Conservation (phyloP, 2,888 invertebrate genomes). For the Lottia scabra region DNA sequence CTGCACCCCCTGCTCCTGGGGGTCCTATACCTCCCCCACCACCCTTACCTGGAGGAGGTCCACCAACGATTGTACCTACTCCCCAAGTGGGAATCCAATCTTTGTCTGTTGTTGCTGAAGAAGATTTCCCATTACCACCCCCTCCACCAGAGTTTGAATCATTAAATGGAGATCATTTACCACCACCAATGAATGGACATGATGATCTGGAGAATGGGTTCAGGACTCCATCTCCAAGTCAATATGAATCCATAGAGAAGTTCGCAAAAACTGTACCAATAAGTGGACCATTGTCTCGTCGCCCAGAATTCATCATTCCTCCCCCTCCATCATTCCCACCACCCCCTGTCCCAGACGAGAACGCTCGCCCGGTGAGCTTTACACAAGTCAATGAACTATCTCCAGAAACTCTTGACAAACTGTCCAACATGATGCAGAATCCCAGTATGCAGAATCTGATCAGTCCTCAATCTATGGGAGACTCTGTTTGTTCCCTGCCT, state of each 20-base stretch:
- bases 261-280: not conserved
- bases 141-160: constrained; percentile 8
- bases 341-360: constrained; percentile 3
- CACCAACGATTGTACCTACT: constrained; percentile 34
- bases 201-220: not conserved
- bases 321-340: constrained; percentile 3
- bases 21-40: not conserved
- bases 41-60: constrained; percentile 14
- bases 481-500: constrained; percentile 1
- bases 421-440: constrained; percentile 36
- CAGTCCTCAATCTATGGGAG: constrained; percentile 18
- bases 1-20: constrained; percentile 27
- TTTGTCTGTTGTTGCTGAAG: constrained; percentile 11
- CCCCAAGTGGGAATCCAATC: constrained; percentile 11
- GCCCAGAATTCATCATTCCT: constrained; percentile 3
- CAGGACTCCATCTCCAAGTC: not conserved
- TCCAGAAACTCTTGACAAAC: constrained; percentile 44
- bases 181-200: constrained; percentile 6
- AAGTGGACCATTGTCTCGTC: not conserved
- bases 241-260: not conserved
- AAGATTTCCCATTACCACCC: constrained; percentile 19
- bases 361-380: not conserved
- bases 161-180: not conserved
- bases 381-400: constrained; percentile 37
- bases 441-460: constrained; percentile 14